These are phyloP conservation scores for Galerucella calmariensis DNA, from an alignment of 2,888 invertebrate genomes.

Conservation along the genomic window DNA sequence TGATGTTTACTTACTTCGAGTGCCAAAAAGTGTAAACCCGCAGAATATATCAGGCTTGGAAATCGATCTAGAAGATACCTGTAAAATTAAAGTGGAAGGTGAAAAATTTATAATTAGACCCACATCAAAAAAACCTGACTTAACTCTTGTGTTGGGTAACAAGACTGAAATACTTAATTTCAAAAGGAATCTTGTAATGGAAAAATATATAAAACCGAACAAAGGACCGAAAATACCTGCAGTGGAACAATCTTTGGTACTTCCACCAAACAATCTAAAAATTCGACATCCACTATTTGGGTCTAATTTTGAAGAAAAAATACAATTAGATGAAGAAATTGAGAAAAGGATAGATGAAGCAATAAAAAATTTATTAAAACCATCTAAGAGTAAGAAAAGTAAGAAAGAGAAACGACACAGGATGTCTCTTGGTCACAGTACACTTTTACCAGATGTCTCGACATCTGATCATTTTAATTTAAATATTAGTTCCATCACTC, in stretches of 20 bases:
- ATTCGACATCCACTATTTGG: conserved; percentile 58
- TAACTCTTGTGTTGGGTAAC: conserved; percentile 38
- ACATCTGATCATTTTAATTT: conserved; percentile 1
- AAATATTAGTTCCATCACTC: conserved; percentile 7
- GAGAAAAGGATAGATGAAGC: conserved; percentile 49
- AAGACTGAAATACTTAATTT: conserved; percentile 45
- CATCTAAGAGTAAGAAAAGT: conserved; percentile 23
- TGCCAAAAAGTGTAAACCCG: conserved; percentile 50
- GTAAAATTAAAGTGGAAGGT: conserved; percentile 47
- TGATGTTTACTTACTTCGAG: conserved; percentile 46
- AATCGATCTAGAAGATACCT: conserved; percentile 45
- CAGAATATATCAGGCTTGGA: conserved; percentile 39
- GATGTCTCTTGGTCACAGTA: conserved; percentile 9
- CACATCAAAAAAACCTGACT: conserved; percentile 38
- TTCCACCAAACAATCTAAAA: conserved; percentile 52
- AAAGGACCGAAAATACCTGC: conserved; percentile 34
- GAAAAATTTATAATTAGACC: conserved; percentile 49
- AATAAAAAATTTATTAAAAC: conserved; percentile 37
- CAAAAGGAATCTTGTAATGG: conserved; percentile 46
- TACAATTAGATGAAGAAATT: conserved; percentile 52
- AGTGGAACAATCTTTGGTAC: conserved; percentile 41
- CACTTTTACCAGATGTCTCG: conserved; percentile 8
- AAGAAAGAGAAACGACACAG: conserved; percentile 12
- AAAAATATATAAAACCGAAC: conserved; percentile 48
- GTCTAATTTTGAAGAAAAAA: conserved; percentile 51